phyloP scores from a whole-genome alignment of 2,113 vertebrate genomes.

The Euleptes europaea region DNA sequence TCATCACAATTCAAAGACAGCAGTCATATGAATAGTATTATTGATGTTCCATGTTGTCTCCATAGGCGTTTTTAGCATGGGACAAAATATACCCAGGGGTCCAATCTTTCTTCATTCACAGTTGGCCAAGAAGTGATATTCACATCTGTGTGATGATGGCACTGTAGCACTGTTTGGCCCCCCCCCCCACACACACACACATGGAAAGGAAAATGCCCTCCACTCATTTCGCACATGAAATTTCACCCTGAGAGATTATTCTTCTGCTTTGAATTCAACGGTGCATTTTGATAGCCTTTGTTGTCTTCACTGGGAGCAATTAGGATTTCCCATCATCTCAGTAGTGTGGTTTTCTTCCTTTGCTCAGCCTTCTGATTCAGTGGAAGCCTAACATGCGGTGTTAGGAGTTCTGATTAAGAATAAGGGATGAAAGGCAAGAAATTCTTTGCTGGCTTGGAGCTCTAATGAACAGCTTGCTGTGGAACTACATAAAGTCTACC shows the following conservation, averaged over 20 bases:
- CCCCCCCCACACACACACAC: no score
- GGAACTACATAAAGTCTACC: slow-evolving; percentile 14
- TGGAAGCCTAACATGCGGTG: slow-evolving; percentile 19
- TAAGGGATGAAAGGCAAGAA: slow-evolving; percentile 21
- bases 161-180: background rate
- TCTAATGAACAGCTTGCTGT: slow-evolving; percentile 16
- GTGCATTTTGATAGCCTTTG: background rate
- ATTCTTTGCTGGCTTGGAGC: slow-evolving; percentile 35
- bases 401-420: slow-evolving; percentile 43
- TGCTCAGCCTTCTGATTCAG: slow-evolving; percentile 28
- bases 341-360: slow-evolving; percentile 25
- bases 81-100: fast-evolving
- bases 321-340: slow-evolving; percentile 33
- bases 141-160: fast-evolving
- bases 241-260: background rate
- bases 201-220: background rate
- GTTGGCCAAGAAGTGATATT: fast-evolving
- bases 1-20: background rate
- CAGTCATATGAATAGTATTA: background rate
- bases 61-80: background rate
- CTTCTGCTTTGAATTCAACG: slow-evolving; percentile 1
- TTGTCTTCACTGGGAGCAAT: slow-evolving; percentile 34
- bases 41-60: background rate
- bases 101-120: background rate
- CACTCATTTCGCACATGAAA: background rate